These are phyloP conservation scores for Brachionus calyciflorus DNA, from an alignment of 1,140 invertebrate species.

Conservation along the genomic window DNA sequence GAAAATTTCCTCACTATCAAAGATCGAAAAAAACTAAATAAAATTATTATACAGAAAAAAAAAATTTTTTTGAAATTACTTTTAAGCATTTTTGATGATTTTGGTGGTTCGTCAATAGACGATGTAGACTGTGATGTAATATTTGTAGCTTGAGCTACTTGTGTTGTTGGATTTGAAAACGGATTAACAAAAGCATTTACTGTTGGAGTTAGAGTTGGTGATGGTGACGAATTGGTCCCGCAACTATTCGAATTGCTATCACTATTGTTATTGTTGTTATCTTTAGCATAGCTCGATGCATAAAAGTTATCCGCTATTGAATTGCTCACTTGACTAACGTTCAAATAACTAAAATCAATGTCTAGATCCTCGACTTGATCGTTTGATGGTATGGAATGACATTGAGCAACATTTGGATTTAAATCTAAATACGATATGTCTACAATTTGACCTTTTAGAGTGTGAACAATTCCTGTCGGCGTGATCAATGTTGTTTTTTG, in stretches of 20 bases:
- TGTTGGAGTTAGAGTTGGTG: neutral
- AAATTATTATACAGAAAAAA: neutral
- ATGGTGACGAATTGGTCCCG: constrained; percentile 13
- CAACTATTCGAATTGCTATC: neutral
- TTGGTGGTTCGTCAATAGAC: constrained; percentile 21
- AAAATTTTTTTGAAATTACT: neutral
- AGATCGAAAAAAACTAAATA: neutral
- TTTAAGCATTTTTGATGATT: constrained; percentile 36
- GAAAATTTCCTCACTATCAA: constrained; percentile 22
- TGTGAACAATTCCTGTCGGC: constrained; percentile 79
- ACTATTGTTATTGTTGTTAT: neutral
- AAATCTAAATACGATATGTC: constrained; percentile 91
- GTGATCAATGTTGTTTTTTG: neutral
- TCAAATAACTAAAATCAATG: constrained; percentile 32
- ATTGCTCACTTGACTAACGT: constrained; percentile 19
- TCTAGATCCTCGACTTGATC: neutral
- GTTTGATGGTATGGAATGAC: neutral
- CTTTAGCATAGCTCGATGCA: neutral
- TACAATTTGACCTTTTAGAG: constrained; percentile 86
- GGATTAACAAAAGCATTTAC: neutral
- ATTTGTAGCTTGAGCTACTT: neutral
- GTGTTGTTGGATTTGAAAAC: neutral
- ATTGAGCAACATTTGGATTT: constrained; percentile 66
- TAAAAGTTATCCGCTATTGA: constrained; percentile 45
- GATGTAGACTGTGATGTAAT: neutral